phyloP scores from a whole-genome alignment of 2,797 vertebrate genomes.

The Falco rusticolus region DNA sequence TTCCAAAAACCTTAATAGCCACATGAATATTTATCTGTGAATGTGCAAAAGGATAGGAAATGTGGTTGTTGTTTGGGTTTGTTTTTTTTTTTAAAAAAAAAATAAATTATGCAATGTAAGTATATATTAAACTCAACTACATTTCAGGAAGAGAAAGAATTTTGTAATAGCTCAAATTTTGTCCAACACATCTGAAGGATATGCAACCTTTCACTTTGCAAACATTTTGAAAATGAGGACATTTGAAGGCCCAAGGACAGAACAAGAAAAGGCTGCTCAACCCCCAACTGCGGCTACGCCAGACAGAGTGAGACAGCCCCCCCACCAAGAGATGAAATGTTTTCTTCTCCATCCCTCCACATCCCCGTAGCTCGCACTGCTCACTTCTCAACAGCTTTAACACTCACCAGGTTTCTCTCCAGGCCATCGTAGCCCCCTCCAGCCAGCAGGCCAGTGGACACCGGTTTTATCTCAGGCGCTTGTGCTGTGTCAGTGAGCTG shows the following conservation, averaged over 20 bases:
- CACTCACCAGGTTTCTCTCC: background rate
- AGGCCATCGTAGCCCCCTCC: fast-evolving
- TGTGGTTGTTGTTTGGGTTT: no score
- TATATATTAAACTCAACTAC: background rate
- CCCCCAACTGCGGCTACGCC: background rate
- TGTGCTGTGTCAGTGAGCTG: background rate
- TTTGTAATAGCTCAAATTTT: background rate
- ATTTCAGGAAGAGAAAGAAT: background rate
- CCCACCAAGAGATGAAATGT: background rate
- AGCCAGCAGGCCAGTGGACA: fast-evolving
- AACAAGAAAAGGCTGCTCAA: background rate
- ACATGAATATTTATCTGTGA: background rate
- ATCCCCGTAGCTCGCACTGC: background rate
- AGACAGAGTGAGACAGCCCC: background rate
- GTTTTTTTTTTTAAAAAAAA: no score
- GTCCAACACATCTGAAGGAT: background rate
- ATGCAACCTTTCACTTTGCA: background rate
- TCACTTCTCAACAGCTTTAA: background rate
- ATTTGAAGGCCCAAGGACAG: background rate
- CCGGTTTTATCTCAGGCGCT: background rate
- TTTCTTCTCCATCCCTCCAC: background rate
- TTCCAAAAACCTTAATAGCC: background rate
- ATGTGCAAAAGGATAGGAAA: background rate
- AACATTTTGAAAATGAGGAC: fast-evolving
- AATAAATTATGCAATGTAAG: background rate